phyloP scores from a whole-genome alignment of 2,113 vertebrate genomes.

The Aptenodytes forsteri region DNA sequence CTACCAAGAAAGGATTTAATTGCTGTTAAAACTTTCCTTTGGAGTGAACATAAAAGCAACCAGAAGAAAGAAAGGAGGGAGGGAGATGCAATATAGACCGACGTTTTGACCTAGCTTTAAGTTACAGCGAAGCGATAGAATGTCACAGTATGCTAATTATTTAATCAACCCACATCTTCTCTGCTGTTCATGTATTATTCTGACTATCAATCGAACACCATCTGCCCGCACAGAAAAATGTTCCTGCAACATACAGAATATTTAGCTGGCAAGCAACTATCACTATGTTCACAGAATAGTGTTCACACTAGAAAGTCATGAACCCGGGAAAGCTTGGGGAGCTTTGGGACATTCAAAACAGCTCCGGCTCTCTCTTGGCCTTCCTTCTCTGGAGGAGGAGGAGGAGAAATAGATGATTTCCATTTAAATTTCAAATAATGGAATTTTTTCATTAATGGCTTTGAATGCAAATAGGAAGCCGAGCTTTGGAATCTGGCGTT shows the following conservation, averaged over 20 bases:
- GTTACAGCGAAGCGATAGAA: conserved; percentile 34
- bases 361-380: background rate
- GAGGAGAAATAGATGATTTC: background rate
- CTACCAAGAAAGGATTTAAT: background rate
- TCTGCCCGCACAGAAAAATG: conserved; percentile 54
- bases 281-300: background rate
- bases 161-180: conserved; percentile 61
- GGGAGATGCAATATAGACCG: background rate
- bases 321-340: background rate
- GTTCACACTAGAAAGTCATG: background rate
- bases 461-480: background rate
- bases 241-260: conserved; percentile 40
- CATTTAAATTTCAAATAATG: background rate
- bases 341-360: background rate
- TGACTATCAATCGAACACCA: conserved; percentile 48
- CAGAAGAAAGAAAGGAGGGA: background rate
- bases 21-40: background rate
- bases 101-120: conserved; percentile 46
- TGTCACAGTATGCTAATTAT: conserved; percentile 62
- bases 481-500: background rate
- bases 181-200: conserved; percentile 61
- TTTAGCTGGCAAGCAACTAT: background rate
- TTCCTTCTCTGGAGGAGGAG: background rate
- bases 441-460: background rate
- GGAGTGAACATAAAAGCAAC: background rate